phyloP scores from a whole-genome alignment of 1,140 invertebrate genomes.

The Caenorhabditis brenneri region DNA sequence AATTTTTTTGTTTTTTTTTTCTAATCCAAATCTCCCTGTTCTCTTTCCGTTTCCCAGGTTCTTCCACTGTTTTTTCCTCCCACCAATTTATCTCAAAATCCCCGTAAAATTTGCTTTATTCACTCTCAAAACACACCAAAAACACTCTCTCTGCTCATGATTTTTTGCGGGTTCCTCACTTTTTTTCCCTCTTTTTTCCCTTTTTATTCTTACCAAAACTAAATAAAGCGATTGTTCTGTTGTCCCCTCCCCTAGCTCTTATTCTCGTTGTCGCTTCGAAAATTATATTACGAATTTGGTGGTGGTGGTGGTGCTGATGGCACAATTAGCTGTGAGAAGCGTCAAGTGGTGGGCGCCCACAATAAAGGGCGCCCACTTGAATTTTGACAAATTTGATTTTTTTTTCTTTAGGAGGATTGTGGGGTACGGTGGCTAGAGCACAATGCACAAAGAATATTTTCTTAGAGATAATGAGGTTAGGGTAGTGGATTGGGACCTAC shows the following conservation, averaged over 20 bases:
- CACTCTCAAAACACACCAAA: neutral
- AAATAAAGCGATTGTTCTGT: neutral
- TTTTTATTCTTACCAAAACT: neutral
- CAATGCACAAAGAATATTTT: neutral
- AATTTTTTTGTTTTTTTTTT: neutral
- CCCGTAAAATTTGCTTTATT: neutral
- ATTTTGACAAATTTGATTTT: neutral
- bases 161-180: neutral
- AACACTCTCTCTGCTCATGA: neutral
- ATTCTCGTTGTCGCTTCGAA: neutral
- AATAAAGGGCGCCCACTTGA: constrained; percentile 32
- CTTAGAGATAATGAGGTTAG: no score
- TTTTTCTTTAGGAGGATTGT: neutral
- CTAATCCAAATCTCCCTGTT: no score
- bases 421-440: neutral
- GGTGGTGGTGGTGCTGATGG: no score
- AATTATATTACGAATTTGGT: neutral
- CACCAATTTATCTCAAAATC: neutral
- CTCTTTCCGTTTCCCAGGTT: neutral
- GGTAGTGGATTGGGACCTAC: no score
- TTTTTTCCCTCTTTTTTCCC: no score
- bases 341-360: constrained; percentile 22
- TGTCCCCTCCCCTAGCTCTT: neutral
- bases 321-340: neutral
- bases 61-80: neutral